These are phyloP conservation scores for Oppia nitens DNA, from an alignment of 1,140 invertebrate species.

Conservation along the genomic window DNA sequence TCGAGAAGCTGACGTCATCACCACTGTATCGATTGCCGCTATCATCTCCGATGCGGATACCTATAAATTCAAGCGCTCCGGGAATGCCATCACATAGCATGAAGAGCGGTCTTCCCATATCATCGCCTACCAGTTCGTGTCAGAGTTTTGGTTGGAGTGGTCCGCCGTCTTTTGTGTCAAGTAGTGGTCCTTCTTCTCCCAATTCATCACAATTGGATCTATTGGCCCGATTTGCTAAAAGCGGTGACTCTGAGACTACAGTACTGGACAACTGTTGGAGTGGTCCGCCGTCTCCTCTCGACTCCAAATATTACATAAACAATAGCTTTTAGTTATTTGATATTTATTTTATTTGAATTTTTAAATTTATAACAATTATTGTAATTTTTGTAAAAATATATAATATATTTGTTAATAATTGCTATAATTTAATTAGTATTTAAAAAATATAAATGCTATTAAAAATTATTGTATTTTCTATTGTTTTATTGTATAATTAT, in stretches of 20 bases:
- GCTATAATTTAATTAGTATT: no score
- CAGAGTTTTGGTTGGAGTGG: conserved; percentile 32
- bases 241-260: conserved; percentile 17
- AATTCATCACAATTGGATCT: conserved; percentile 21
- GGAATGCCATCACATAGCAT: neutral
- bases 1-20: conserved; percentile 53
- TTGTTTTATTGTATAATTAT: no score
- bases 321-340: conserved; percentile 16
- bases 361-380: neutral
- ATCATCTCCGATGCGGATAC: neutral
- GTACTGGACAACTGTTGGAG: conserved; percentile 16
- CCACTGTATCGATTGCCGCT: neutral
- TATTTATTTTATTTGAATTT: neutral
- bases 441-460: no score
- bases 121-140: conserved; percentile 3
- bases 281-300: conserved; percentile 19
- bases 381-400: no score
- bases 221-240: conserved; percentile 9
- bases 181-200: conserved; percentile 47
- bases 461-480: no score
- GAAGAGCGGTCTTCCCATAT: neutral
- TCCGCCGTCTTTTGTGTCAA: conserved; percentile 39
- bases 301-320: conserved; percentile 16
- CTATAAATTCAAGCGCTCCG: neutral
- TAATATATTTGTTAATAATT: no score